phyloP scores from a whole-genome alignment of 2,113 vertebrate species.

The Hylia prasina region DNA sequence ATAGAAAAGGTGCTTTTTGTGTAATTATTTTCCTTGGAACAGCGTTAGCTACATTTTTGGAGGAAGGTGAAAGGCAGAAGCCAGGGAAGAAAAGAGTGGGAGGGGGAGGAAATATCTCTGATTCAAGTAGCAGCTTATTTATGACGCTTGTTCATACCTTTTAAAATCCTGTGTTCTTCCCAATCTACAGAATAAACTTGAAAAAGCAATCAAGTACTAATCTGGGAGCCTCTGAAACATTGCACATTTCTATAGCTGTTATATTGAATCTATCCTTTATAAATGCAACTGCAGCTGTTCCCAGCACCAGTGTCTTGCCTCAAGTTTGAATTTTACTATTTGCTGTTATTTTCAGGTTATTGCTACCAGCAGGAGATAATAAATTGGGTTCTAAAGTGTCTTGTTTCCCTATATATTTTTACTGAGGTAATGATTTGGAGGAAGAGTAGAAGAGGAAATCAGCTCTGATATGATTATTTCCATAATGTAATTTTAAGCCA shows the following conservation, averaged over 20 bases:
- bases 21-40: background rate
- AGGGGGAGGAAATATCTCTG: background rate
- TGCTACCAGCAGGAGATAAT: constrained; percentile 54
- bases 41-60: background rate
- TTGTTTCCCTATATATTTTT: constrained; percentile 42
- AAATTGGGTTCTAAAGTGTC: constrained; percentile 50
- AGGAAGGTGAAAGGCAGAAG: background rate
- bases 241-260: constrained; percentile 21
- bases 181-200: background rate
- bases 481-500: constrained; percentile 37
- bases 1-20: background rate
- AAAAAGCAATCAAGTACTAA: constrained; percentile 56
- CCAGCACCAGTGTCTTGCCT: constrained; percentile 34
- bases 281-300: constrained; percentile 12
- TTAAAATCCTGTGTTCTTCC: constrained; percentile 22
- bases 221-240: background rate
- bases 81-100: background rate
- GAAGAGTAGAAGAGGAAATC: background rate
- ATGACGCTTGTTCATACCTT: background rate
- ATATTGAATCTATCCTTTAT: constrained; percentile 27
- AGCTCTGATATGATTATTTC: constrained; percentile 22
- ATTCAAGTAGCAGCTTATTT: constrained; percentile 19
- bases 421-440: constrained; percentile 4
- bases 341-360: constrained; percentile 54
- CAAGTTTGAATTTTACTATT: constrained; percentile 47